phyloP scores from a whole-genome alignment of 2,113 vertebrate species.

The Marmota monax region DNA sequence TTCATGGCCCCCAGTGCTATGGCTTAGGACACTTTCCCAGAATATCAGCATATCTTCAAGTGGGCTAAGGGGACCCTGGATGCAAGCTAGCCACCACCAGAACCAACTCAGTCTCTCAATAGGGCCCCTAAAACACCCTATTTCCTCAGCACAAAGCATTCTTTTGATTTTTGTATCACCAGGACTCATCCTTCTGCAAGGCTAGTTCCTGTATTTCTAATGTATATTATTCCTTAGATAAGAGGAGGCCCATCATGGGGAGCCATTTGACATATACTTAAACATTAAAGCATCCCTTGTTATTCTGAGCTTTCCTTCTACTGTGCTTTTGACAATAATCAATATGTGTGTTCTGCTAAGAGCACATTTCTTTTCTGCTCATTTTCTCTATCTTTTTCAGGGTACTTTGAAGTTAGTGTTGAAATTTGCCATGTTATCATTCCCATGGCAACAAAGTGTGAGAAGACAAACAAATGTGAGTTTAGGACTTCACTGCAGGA shows the following conservation, averaged over 20 bases:
- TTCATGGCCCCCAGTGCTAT: neutral
- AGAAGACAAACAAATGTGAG: constrained; percentile 63
- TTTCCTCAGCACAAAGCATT: neutral
- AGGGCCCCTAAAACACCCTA: neutral
- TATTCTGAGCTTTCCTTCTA: neutral
- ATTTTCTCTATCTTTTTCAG: constrained; percentile 59
- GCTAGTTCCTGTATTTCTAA: neutral
- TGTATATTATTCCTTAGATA: neutral
- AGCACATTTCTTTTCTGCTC: constrained; percentile 26
- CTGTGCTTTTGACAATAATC: constrained; percentile 11
- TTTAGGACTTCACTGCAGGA: constrained; percentile 66
- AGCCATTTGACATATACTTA: neutral
- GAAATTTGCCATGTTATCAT: constrained; percentile 68
- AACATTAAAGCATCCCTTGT: neutral
- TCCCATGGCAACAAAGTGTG: constrained; percentile 76
- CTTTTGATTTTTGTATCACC: neutral
- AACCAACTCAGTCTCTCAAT: neutral
- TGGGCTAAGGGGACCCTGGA: neutral
- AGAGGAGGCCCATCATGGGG: neutral
- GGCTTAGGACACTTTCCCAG: neutral
- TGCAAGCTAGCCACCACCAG: neutral
- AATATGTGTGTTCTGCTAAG: constrained; percentile 1
- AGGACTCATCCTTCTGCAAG: neutral
- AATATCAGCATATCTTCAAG: neutral
- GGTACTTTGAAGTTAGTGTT: constrained; percentile 57